Percentiles rank a stretch among this genome's conserved stretches.
These are phyloP conservation scores for Drosophila robusta DNA, from an alignment of 2,888 invertebrate species.

Conservation along the genomic window DNA sequence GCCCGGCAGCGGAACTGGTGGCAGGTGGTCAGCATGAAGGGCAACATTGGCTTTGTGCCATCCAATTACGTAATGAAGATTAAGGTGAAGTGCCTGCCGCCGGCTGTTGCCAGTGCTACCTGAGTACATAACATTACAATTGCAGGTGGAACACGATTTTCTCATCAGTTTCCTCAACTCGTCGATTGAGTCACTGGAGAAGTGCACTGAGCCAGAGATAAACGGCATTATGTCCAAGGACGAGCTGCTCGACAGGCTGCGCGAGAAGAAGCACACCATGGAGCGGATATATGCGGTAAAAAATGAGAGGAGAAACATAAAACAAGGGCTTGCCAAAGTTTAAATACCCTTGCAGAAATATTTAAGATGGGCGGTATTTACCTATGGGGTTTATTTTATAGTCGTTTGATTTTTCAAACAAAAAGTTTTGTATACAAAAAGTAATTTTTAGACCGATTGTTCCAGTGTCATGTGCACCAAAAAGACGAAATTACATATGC, in stretches of 20 bases:
- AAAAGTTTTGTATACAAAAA: too few species aligned
- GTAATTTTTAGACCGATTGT: too few species aligned
- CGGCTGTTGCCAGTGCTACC: neutral
- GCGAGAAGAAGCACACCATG: conserved; percentile 87
- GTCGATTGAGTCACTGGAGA: conserved; percentile 87
- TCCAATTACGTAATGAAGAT: conserved; percentile 93
- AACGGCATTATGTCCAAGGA: conserved; percentile 85
- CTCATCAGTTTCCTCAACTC: conserved; percentile 90
- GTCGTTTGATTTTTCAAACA: too few species aligned
- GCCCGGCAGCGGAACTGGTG: conserved; percentile 93
- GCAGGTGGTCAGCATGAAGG: conserved; percentile 93
- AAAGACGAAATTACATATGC: too few species aligned
- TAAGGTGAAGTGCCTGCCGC: conserved; percentile 86
- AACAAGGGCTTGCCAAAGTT: neutral
- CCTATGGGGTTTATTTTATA: too few species aligned
- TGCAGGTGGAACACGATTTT: conserved; percentile 90
- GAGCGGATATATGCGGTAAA: conserved; percentile 83
- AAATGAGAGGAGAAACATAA: neutral
- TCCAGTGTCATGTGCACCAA: too few species aligned
- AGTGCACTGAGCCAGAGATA: conserved; percentile 84
- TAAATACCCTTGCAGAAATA: neutral
- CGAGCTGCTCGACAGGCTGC: conserved; percentile 88
- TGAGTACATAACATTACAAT: conserved; percentile 8
- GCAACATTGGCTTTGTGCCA: conserved; percentile 93
- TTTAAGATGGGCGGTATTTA: too few species aligned